phyloP scores from a whole-genome alignment of 2,888 invertebrate species.

The Toxonevra muliebris region DNA sequence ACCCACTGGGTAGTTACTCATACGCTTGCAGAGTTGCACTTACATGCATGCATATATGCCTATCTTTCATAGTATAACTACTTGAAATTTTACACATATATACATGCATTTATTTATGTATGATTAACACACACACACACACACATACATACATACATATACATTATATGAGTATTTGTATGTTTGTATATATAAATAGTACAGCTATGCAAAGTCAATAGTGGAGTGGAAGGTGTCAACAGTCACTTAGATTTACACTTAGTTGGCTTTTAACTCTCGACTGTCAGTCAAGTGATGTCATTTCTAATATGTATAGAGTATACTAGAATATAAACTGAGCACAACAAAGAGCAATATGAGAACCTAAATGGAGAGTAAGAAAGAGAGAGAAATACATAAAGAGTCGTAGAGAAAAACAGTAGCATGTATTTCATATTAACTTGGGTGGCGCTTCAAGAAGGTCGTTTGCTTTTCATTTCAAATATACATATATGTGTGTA shows the following conservation, averaged over 20 bases:
- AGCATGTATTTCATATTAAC: no score
- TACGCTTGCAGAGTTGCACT: no score
- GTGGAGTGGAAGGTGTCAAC: constrained; percentile 23
- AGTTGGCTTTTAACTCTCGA: constrained; percentile 10
- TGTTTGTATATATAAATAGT: constrained; percentile 7
- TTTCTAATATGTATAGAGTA: no score
- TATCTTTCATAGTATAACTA: no score
- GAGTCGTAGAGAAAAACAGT: no score
- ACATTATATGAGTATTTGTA: neutral
- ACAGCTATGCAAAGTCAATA: neutral
- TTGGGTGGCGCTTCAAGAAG: no score
- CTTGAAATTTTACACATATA: neutral
- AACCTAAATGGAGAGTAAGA: no score
- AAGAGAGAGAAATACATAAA: no score
- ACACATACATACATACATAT: neutral
- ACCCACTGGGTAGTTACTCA: no score
- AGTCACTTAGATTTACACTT: constrained; percentile 22
- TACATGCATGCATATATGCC: no score
- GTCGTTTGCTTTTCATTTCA: neutral
- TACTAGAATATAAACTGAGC: no score
- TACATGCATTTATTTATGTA: neutral
- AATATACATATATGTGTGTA: neutral
- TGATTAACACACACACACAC: neutral
- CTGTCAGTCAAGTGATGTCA: neutral
- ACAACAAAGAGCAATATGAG: no score